These are phyloP conservation scores for Heliconius nattereri DNA, from an alignment of 1,140 invertebrate genomes.

Conservation along the genomic window DNA sequence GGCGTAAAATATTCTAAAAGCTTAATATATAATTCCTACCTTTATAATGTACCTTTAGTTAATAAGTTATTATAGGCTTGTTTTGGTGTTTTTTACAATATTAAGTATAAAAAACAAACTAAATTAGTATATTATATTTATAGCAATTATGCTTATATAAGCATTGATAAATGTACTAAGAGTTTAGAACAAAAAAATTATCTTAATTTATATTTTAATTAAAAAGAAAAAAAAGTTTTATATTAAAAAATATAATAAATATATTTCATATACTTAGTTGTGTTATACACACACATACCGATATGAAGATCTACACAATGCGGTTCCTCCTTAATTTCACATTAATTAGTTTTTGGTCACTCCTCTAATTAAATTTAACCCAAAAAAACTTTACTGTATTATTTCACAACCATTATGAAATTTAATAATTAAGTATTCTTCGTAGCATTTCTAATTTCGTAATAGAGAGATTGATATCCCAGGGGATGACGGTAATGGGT, in stretches of 20 bases:
- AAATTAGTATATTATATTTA: too few relatives aligned
- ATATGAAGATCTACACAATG: not conserved
- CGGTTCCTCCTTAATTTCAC: not conserved
- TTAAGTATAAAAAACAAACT: too few relatives aligned
- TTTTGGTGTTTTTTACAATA: too few relatives aligned
- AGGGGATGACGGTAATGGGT: conserved; percentile 50
- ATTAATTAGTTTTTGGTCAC: conserved; percentile 3
- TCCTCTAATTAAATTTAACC: conserved; percentile 9
- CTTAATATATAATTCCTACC: not conserved
- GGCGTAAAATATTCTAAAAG: not conserved
- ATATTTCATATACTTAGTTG: not conserved
- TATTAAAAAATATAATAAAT: not conserved
- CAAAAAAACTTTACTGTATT: not conserved
- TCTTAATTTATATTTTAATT: too few relatives aligned
- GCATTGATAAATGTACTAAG: too few relatives aligned
- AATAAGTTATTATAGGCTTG: too few relatives aligned
- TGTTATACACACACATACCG: not conserved
- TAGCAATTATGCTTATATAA: too few relatives aligned
- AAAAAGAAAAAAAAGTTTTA: too few relatives aligned
- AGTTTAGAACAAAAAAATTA: too few relatives aligned
- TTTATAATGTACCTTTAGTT: not conserved
- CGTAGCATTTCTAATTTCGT: conserved; percentile 59
- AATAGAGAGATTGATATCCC: conserved; percentile 52
- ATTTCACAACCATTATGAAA: not conserved
- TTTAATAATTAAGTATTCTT: conserved; percentile 38